phyloP scores from a whole-genome alignment of 2,113 vertebrate genomes.

The Silurus glanis region DNA sequence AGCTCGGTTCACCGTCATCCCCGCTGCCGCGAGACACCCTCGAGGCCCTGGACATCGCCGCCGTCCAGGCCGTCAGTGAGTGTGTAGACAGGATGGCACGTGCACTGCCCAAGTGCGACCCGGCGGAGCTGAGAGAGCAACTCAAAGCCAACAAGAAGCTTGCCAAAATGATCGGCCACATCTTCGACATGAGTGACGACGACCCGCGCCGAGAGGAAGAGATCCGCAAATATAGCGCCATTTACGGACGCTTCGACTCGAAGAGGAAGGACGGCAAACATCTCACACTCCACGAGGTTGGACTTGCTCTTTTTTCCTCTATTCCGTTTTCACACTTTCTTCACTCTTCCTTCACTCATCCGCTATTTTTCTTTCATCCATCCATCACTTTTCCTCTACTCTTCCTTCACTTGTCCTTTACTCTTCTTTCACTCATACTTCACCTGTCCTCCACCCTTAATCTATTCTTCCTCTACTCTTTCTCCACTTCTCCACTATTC shows the following conservation, averaged over 20 bases:
- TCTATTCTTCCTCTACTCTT: too few relatives aligned
- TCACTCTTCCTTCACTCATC: too few relatives aligned
- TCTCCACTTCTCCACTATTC: too few relatives aligned
- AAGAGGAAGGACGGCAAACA: conserved; percentile 97
- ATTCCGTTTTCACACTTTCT: too few relatives aligned
- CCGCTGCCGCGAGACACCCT: conserved; percentile 80
- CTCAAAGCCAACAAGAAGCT: conserved; percentile 93
- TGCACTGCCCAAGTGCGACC: conserved; percentile 80
- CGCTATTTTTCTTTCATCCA: too few relatives aligned
- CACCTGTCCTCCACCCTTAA: too few relatives aligned
- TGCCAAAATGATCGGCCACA: conserved; percentile 96
- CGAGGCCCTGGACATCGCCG: conserved; percentile 85
- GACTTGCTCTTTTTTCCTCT: background rate
- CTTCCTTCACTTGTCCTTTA: too few relatives aligned
- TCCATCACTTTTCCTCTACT: too few relatives aligned
- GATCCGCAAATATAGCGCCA: conserved; percentile 97
- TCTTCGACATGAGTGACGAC: conserved; percentile 91
- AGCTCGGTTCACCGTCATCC: conserved; percentile 89
- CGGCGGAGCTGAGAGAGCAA: conserved; percentile 78
- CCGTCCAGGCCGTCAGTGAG: conserved; percentile 88
- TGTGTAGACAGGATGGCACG: conserved; percentile 91
- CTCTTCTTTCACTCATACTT: too few relatives aligned
- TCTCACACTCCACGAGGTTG: conserved; percentile 93
- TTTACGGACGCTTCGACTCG: conserved; percentile 97
- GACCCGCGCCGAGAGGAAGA: conserved; percentile 92